Base-by-base conservation (phyloP, 2,113 vertebrate genomes). In the Silurus meridionalis region DNA sequence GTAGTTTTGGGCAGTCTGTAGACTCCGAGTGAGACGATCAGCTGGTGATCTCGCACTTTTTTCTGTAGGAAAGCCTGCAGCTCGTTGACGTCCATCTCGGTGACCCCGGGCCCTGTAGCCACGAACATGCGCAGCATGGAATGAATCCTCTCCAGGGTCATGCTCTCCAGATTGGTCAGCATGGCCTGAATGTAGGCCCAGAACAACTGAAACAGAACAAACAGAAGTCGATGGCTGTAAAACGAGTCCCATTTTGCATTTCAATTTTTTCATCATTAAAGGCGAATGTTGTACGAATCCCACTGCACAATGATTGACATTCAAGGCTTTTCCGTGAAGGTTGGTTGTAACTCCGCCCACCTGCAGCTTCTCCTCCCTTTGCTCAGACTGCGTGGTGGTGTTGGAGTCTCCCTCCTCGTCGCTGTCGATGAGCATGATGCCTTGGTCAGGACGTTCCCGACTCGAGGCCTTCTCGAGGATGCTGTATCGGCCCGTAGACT, bases 121-220 rank as follows among this genome's bases (percentile, higher is more conserved):
- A 99, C 97, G 0, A 99, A 99, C 97, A 99, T 98, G 90, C 97
- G 95, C 23, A 99, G 96, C 98, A 99, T 99, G 88, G 97, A 96
- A 94, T 98, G 97, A 82, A 99, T 99, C 66, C 98, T 96, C 88
- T 99, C 98, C 93, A 99, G 94, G 0, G 98, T 96, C 92, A 99
- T 96, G 92, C 95, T 97, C 94, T 99, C 98, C 85, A 99, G 95
- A 94, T 99, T 99, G 87, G 98, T 99, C 92, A 99, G 95, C 98
- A 99, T 99, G 52, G 98, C 97, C 91, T 99, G 98, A 92, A 99
- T 98, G 91, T 99, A 99, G 0, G 97, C 97, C 98, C 98, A 99
- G 93, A 99, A 99, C 11, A 99, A 92, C 98, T 99, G 93, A 72
- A 46, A 4, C 37, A 37, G 14, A 79, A 66, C 23, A 66, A 6